Percentiles rank a stretch among this genome's conserved stretches.
These are phyloP conservation scores for Bombus vancouverensis DNA, from an alignment of 1,140 invertebrate genomes.

Conservation along the genomic window DNA sequence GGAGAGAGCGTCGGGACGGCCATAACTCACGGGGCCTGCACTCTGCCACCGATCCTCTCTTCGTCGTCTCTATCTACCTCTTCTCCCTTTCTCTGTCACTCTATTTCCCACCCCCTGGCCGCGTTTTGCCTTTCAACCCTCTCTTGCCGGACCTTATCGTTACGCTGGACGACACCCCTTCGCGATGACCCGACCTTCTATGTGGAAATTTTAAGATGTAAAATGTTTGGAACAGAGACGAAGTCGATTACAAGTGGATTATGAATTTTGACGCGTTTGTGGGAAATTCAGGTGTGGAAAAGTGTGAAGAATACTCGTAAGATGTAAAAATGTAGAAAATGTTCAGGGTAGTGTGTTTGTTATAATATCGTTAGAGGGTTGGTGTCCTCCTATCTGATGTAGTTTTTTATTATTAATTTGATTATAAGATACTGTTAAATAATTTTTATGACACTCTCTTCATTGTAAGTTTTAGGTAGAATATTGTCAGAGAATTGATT, in stretches of 20 bases:
- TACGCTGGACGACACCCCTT: background rate
- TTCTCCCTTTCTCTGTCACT: background rate
- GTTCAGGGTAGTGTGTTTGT: too few relatives aligned
- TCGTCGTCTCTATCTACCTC: background rate
- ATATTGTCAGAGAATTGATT: too few relatives aligned
- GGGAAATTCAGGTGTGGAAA: background rate
- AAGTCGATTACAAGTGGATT: background rate
- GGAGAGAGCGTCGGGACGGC: conserved; percentile 78
- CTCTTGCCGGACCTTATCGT: conserved; percentile 66
- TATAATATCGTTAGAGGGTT: too few relatives aligned
- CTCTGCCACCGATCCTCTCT: conserved; percentile 35
- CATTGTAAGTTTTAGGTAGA: too few relatives aligned
- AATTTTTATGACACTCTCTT: too few relatives aligned
- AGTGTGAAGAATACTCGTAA: background rate
- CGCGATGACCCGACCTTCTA: background rate
- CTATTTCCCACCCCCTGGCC: background rate
- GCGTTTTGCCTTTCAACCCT: conserved; percentile 57
- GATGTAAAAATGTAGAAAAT: background rate
- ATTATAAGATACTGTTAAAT: rapidly evolving
- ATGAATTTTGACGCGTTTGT: background rate
- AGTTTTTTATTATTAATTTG: too few relatives aligned
- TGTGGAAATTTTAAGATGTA: background rate
- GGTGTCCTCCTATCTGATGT: too few relatives aligned
- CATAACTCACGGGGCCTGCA: conserved; percentile 77
- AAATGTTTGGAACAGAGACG: background rate